Percentiles rank a stretch among this genome's conserved stretches.
Evolutionary conservation across 2,888 invertebrate genomes (phyloP).

Genomic region (Erebia palarica): DNA sequence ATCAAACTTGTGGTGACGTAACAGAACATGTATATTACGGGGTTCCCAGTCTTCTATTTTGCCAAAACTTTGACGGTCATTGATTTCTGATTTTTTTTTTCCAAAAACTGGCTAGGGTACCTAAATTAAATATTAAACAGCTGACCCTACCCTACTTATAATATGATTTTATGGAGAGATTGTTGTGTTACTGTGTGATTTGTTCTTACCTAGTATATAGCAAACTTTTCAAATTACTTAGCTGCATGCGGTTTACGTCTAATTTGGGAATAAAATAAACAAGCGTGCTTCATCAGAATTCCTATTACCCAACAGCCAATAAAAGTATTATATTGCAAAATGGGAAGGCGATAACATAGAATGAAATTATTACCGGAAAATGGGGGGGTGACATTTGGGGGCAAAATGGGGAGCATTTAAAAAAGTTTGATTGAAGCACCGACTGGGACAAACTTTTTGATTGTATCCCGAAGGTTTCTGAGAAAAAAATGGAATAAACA

Average conservation of each 20-base stretch:
- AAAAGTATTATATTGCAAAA: slow-evolving; percentile 65
- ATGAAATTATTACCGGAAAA: slow-evolving; percentile 61
- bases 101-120: too few species aligned
- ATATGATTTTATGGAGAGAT: too few species aligned
- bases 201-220: not conserved
- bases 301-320: slow-evolving; percentile 54
- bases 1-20: too few species aligned
- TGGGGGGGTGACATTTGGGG: slow-evolving; percentile 44
- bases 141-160: too few species aligned
- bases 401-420: slow-evolving; percentile 60
- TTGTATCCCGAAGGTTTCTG: slow-evolving; percentile 71
- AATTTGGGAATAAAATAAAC: slow-evolving; percentile 17
- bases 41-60: too few species aligned
- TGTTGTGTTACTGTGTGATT: too few species aligned
- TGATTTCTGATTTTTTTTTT: too few species aligned
- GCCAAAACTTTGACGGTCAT: too few species aligned
- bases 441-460: slow-evolving; percentile 65
- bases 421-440: slow-evolving; percentile 77
- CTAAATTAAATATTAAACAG: too few species aligned
- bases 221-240: slow-evolving; percentile 12
- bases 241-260: slow-evolving; percentile 3
- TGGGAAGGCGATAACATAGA: slow-evolving; percentile 66
- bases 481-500: slow-evolving; percentile 66
- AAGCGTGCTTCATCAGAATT: slow-evolving; percentile 49
- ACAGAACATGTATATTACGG: too few species aligned